phyloP scores from a whole-genome alignment of 2,888 invertebrate genomes.

The Coronaproctus castanopsis region DNA sequence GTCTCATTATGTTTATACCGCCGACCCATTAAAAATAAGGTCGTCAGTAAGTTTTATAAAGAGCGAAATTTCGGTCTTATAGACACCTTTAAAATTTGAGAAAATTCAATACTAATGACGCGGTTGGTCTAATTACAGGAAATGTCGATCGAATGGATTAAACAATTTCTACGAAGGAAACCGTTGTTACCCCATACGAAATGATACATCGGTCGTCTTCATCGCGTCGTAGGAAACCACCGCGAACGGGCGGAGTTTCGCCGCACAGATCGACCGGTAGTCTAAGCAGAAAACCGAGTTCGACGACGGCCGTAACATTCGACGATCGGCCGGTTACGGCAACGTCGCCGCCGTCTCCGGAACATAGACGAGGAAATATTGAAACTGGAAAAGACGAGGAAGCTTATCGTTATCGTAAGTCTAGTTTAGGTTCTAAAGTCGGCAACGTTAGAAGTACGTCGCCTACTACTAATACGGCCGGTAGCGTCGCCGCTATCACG shows the following conservation, averaged over 20 bases:
- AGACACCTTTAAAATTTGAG: no score
- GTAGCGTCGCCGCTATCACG: slow-evolving; percentile 25
- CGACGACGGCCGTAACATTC: slow-evolving; percentile 23
- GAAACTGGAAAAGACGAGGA: no score
- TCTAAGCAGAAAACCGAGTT: slow-evolving; percentile 29
- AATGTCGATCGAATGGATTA: no score
- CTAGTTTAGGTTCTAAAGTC: neutral
- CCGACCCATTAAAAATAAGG: no score
- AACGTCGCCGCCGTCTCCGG: slow-evolving; percentile 26
- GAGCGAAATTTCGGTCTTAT: no score
- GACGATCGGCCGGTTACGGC: slow-evolving; percentile 25
- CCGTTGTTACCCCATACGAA: neutral
- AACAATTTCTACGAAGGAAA: no score
- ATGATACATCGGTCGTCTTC: slow-evolving; percentile 50
- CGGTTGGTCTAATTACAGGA: no score
- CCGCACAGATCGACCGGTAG: slow-evolving; percentile 30
- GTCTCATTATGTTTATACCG: no score
- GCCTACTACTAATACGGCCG: slow-evolving; percentile 19
- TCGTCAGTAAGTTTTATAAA: no score
- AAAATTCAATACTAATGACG: no score
- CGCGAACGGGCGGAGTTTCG: slow-evolving; percentile 42
- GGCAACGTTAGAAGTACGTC: neutral
- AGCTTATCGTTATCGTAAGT: no score
- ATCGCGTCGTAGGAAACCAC: slow-evolving; percentile 41
- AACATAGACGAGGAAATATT: slow-evolving; percentile 27